Percentiles rank a stretch among this genome's conserved stretches.
These are phyloP conservation scores for Pampusana beccarii DNA, from an alignment of 2,113 vertebrate genomes.

Conservation along the genomic window DNA sequence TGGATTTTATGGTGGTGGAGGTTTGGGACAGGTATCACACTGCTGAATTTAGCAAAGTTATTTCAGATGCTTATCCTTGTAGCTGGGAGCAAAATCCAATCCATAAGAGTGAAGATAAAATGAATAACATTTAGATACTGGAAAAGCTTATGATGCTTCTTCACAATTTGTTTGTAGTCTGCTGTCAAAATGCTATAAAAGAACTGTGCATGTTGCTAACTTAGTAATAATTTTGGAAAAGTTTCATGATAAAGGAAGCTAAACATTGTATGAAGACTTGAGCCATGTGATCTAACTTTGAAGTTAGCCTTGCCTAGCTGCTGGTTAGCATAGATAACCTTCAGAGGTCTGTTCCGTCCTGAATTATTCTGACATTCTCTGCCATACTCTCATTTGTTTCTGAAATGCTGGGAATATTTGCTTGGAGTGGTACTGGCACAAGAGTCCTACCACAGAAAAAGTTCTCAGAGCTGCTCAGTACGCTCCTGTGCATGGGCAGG, in stretches of 20 bases:
- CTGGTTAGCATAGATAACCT: background rate
- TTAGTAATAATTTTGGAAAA: background rate
- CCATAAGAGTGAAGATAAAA: background rate
- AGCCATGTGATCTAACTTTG: background rate
- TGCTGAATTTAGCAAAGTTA: constrained; percentile 9
- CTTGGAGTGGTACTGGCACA: background rate
- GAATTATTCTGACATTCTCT: background rate
- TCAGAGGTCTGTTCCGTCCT: background rate
- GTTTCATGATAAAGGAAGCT: background rate
- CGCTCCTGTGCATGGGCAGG: background rate
- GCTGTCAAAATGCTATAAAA: background rate
- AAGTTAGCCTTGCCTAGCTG: background rate
- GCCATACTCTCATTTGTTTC: background rate
- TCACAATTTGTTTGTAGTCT: background rate
- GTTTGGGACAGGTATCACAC: background rate
- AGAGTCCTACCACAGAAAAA: background rate
- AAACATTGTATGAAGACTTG: background rate
- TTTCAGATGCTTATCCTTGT: background rate
- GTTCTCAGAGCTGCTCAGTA: background rate
- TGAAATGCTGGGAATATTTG: background rate
- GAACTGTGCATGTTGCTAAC: background rate
- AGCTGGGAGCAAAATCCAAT: background rate
- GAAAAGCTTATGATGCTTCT: background rate
- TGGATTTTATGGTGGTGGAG: background rate
- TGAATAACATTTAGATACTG: background rate